phyloP scores from a whole-genome alignment of 2,888 invertebrate species.

The Macrosiphum euphorbiae region DNA sequence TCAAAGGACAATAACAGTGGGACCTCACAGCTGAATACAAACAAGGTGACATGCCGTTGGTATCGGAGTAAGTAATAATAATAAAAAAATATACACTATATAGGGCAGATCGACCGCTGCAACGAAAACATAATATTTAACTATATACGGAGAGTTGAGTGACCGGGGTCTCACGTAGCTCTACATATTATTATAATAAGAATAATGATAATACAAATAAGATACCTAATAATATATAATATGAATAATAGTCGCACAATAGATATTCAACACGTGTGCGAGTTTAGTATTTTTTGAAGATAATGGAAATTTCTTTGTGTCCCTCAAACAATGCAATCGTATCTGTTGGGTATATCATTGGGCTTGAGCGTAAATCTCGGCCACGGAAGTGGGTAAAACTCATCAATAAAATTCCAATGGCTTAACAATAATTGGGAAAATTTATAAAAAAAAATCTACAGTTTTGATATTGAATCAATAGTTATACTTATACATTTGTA shows the following conservation, averaged over 20 bases:
- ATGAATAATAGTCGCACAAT: slow-evolving; percentile 17
- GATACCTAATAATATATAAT: not conserved
- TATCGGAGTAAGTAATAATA: not conserved
- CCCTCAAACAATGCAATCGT: not conserved
- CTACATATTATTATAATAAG: slow-evolving; percentile 30
- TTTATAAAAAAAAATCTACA: not conserved
- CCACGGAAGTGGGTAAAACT: not conserved
- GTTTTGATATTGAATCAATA: not conserved
- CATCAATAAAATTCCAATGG: not conserved
- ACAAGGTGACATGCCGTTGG: not conserved
- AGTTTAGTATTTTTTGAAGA: not conserved
- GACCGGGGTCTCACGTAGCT: not conserved
- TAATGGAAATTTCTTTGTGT: slow-evolving; percentile 23
- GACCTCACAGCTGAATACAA: not conserved
- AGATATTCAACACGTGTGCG: not conserved
- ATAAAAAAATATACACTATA: not conserved
- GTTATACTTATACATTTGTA: not conserved
- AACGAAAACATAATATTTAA: not conserved
- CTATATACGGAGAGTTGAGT: slow-evolving; percentile 11
- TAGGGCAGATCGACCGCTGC: not conserved
- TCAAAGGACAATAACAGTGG: not conserved
- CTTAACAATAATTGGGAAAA: not conserved
- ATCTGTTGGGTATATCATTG: not conserved
- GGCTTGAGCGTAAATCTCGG: not conserved
- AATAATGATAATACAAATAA: slow-evolving; percentile 19